Evolutionary conservation across 2,797 vertebrate species (phyloP), one percentile per base, ranked within the genome.

Genomic region (Pteropus rufus): DNA sequence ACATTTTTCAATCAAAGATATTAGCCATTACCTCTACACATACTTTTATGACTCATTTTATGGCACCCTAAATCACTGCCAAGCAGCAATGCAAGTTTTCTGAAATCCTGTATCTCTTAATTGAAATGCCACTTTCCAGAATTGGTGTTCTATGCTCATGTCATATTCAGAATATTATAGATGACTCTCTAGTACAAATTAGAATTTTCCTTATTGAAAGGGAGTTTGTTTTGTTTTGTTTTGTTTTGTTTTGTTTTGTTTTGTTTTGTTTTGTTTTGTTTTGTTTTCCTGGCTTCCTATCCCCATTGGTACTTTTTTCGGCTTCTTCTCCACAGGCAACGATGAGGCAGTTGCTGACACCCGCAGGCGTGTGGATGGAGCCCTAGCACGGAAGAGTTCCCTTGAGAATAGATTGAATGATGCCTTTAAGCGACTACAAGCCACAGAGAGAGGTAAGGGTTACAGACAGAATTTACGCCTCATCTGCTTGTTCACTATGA

Each of bases 371-470:
- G 99, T 99, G 1, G 98, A 99, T 24, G 99, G 99, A 97, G 99
- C 99, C 44, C 97, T 98, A 65, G 98, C 98, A 77, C 99, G 98
- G 84, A 98, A 99, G 98, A 98, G 97, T 0, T 94, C 97, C 83
- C 98, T 99, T 86, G 91, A 60, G 93, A 95, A 95, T 72, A 99
- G 98, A 19, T 98, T 99, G 75, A 96, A 97, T 75, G 98, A 98
- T 81, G 97, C 99, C 6, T 81, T 98, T 2, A 83, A 98, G 46
- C 98, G 98, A 65, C 98, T 99, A 10, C 98, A 98, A 52, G 97
- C 97, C 73, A 97, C 99, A 93, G 99, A 99, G 52, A 96, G 97
- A 98, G 99, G 99, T 99, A 97, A 98, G 98, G 56, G n/a, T 52
- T 19, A 15, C 34, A 44, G 11, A 91, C 36, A 62, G 96, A 87